A percentile compares a stretch with the other conserved stretches of the same genome.
Evolutionary conservation across 2,888 invertebrate genomes (phyloP).

Genomic region (Platycnemis pennipes): DNA sequence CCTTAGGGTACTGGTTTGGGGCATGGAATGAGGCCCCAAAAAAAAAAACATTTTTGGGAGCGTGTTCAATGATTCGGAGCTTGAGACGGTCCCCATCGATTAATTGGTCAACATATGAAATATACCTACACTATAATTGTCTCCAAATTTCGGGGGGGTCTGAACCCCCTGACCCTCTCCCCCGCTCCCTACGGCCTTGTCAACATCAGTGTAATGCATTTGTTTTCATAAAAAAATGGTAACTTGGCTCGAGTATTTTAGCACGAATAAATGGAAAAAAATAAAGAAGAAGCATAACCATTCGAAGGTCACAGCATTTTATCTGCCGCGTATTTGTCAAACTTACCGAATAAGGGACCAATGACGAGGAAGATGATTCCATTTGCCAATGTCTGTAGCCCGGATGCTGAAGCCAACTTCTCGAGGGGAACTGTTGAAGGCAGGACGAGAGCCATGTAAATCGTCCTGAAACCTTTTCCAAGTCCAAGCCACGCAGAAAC

Average conservation of each 20-base stretch:
- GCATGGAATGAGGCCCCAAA: no score
- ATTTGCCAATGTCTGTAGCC: conserved; percentile 77
- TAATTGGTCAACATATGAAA: no score
- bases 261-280: background rate
- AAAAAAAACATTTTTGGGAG: no score
- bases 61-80: no score
- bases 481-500: conserved; percentile 76
- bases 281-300: background rate
- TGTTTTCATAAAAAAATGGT: background rate
- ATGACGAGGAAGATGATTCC: conserved; percentile 77
- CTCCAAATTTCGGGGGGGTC: no score
- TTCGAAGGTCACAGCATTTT: background rate
- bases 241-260: background rate
- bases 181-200: no score
- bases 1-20: no score
- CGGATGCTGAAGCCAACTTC: conserved; percentile 78
- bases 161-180: no score
- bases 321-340: background rate
- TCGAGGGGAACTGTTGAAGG: conserved; percentile 77
- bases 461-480: conserved; percentile 78
- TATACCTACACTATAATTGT: no score
- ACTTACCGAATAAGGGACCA: conserved; percentile 78
- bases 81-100: no score
- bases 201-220: no score
- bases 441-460: conserved; percentile 78